A percentile compares a stretch with the other conserved stretches of the same genome.
Evolutionary conservation across 2,797 vertebrate species (phyloP).

Genomic region (Nyctibius grandis): DNA sequence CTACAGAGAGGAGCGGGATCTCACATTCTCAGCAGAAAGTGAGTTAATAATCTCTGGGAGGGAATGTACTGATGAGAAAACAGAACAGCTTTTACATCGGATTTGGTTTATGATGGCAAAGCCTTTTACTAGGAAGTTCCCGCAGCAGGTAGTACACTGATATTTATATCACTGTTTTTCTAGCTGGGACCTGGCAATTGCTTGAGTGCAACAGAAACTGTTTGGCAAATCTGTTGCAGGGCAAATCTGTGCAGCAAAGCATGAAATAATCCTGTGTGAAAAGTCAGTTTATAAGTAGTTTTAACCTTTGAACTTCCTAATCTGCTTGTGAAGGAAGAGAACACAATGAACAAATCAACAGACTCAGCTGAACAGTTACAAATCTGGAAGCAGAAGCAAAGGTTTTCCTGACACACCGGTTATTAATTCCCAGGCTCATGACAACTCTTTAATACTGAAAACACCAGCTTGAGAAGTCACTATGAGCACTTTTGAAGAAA

Average conservation of each 20-base stretch:
- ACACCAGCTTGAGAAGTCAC: background rate
- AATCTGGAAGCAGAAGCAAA: background rate
- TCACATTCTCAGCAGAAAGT: background rate
- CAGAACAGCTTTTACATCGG: background rate
- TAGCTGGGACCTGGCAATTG: background rate
- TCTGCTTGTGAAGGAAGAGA: background rate
- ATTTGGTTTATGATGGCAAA: background rate
- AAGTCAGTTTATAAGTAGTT: slow-evolving; percentile 12
- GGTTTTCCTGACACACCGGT: background rate
- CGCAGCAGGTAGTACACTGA: fast-evolving
- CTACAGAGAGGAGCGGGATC: background rate
- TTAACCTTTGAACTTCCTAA: slow-evolving; percentile 38
- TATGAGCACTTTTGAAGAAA: background rate
- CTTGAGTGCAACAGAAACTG: background rate
- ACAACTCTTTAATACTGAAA: background rate
- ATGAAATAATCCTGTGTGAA: background rate
- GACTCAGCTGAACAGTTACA: background rate
- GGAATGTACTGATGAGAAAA: background rate
- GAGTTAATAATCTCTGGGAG: background rate
- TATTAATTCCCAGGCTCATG: background rate
- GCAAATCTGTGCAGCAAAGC: background rate
- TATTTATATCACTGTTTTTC: background rate
- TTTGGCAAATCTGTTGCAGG: background rate
- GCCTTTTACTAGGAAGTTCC: background rate
- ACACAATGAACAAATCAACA: background rate